Evolutionary conservation across 1,140 invertebrate species (phyloP).

Genomic region (Scaptomyza graminum): DNA sequence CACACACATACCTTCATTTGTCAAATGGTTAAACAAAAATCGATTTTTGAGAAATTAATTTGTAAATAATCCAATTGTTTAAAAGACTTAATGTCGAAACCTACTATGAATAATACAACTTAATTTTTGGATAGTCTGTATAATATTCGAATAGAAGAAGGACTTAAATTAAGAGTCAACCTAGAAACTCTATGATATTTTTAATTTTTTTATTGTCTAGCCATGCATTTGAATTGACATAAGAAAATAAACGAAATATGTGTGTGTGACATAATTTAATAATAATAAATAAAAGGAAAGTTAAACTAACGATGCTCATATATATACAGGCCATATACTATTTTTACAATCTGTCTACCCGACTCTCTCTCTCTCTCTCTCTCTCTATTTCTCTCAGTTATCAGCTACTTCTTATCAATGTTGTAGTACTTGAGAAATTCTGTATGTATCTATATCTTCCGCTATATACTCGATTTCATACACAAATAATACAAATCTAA

Average conservation of each 20-base stretch:
- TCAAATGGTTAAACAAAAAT: constrained; percentile 19
- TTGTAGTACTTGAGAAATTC: constrained; percentile 66
- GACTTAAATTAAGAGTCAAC: background rate
- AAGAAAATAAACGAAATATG: constrained; percentile 30
- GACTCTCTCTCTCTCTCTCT: constrained; percentile 54
- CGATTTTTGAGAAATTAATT: constrained; percentile 2
- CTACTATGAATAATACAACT: background rate
- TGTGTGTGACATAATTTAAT: constrained; percentile 55
- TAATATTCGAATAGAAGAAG: background rate
- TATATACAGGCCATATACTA: constrained; percentile 55
- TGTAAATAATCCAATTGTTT: constrained; percentile 31
- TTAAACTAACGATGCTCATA: constrained; percentile 51
- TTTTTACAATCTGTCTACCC: constrained; percentile 38
- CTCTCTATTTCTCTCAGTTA: constrained; percentile 59
- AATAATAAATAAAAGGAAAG: constrained; percentile 29
- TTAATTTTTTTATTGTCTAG: constrained; percentile 1
- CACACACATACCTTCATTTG: constrained; percentile 62
- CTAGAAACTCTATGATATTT: background rate
- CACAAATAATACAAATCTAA: constrained; percentile 11
- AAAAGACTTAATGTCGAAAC: constrained; percentile 13
- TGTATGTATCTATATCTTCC: constrained; percentile 36
- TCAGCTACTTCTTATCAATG: constrained; percentile 52
- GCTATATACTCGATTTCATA: constrained; percentile 34
- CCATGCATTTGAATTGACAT: constrained; percentile 15
- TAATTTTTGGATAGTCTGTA: constrained; percentile 18